Conservation (phyloP, 2,113 vertebrate species). For the Neomonachus schauinslandi region DNA sequence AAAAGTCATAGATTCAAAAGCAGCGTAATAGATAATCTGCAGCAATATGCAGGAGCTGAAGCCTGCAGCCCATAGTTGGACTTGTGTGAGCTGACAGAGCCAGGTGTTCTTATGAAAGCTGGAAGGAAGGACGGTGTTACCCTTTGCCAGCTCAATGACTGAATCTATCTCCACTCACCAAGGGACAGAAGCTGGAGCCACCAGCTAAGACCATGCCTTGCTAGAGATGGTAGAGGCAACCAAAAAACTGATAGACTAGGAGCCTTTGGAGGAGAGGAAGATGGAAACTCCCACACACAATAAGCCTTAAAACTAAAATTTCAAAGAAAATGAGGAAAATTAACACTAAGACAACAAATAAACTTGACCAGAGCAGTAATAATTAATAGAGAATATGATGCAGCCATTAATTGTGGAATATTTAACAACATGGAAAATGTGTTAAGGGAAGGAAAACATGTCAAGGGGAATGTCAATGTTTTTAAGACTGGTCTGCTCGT, state of each 20-base stretch:
- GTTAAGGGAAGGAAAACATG: neutral
- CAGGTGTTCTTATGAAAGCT: neutral
- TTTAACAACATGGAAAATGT: neutral
- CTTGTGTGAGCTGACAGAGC: neutral
- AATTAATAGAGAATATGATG: neutral
- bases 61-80: neutral
- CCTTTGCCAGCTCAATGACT: neutral
- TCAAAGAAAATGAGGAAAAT: constrained; percentile 33
- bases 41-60: neutral
- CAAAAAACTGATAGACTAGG: neutral
- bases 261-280: neutral
- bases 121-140: neutral
- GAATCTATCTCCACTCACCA: neutral
- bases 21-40: neutral
- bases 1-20: neutral
- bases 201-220: neutral
- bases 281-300: neutral
- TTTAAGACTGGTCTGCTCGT: neutral
- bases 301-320: neutral
- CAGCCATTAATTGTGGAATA: neutral
- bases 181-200: neutral
- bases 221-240: neutral
- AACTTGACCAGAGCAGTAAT: neutral
- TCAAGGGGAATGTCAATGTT: neutral
- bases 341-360: neutral